Base-by-base conservation (phyloP, 2,113 vertebrate genomes). In the Strix aluco region DNA sequence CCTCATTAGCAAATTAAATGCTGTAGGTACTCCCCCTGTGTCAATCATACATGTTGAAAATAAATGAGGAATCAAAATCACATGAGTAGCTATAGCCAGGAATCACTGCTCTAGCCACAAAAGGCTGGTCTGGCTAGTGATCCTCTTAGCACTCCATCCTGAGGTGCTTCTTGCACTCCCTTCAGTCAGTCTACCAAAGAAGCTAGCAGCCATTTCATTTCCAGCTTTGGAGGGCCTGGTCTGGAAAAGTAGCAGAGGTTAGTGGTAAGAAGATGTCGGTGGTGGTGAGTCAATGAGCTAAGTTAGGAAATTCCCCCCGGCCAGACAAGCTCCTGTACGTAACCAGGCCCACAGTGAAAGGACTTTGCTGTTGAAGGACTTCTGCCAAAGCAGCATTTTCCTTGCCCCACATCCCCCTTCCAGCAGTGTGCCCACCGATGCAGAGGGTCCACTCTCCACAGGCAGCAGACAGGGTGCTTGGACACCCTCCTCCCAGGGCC, bases 381-480 rank as follows among this genome's bases (percentile, higher is more conserved):
- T n/a, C 20, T 22, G 49, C 30, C 5, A 4, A 49, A 65, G 32
- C 30, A 26, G 40, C 14, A 6, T 34, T 25, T 40, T 15, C 30
- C 40, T 34, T 7, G 18, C 18, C 66, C 40, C 40, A 26, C 11
- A 1, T 5, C 19, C 7, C 52, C 0, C 19, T 26, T 34, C 26
- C 55, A 38, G 62, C 47, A 34, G 42, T 19, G 49, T 4, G 0
- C 21, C 26, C 42, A 27, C 17, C 18, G 20, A 19, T 0, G 3
- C 25, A 7, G 54, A 62, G 8, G 25, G 40, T 30, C n/a, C 5
- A 1, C 32, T 46, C 38, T 18, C 26, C 3, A 3, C 0, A 0
- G 13, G n/a, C 30, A 4, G 26, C 42, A 44, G 55, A 6, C 14
- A 1, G 21, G 40, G 8, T 1, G 5, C 47, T 42, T 10, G 0